Evolutionary conservation across 2,888 invertebrate species (phyloP).

Genomic region (Drosophila fulvimacula): DNA sequence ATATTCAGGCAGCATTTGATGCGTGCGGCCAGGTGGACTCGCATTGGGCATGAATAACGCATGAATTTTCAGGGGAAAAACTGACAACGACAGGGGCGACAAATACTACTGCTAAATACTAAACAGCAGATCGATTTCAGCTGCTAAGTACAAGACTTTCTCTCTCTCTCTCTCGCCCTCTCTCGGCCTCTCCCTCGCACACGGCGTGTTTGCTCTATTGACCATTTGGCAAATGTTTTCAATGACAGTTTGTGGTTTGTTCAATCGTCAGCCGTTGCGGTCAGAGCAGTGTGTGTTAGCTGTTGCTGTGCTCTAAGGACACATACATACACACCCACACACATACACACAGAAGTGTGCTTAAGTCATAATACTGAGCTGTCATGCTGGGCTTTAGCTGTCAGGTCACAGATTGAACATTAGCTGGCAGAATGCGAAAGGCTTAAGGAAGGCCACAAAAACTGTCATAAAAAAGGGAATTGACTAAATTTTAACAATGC

Average conservation of each 20-base stretch:
- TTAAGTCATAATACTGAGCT: conserved; percentile 11
- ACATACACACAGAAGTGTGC: neutral
- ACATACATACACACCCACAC: neutral
- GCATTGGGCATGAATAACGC: conserved; percentile 9
- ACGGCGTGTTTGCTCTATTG: neutral
- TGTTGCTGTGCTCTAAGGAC: conserved; percentile 2
- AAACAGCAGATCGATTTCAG: neutral
- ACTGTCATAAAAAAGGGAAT: conserved; percentile 8
- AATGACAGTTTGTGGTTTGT: conserved; percentile 39
- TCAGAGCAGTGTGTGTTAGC: conserved; percentile 9
- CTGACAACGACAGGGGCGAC: too few relatives aligned
- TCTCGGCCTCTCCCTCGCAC: neutral
- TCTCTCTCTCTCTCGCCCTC: neutral
- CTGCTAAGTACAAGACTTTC: neutral
- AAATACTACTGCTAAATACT: too few relatives aligned
- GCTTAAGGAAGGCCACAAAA: conserved; percentile 16
- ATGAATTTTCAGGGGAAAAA: too few relatives aligned
- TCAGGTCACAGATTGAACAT: conserved; percentile 13
- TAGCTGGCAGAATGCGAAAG: conserved; percentile 6
- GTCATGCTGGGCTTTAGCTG: conserved; percentile 15
- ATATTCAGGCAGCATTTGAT: conserved; percentile 16
- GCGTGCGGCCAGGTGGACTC: conserved; percentile 16
- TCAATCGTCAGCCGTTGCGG: conserved; percentile 27
- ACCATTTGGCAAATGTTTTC: conserved; percentile 34
- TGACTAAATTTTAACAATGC: neutral